Evolutionary conservation across 2,113 vertebrate species (phyloP).

Genomic region (Chaetodon trifascialis): DNA sequence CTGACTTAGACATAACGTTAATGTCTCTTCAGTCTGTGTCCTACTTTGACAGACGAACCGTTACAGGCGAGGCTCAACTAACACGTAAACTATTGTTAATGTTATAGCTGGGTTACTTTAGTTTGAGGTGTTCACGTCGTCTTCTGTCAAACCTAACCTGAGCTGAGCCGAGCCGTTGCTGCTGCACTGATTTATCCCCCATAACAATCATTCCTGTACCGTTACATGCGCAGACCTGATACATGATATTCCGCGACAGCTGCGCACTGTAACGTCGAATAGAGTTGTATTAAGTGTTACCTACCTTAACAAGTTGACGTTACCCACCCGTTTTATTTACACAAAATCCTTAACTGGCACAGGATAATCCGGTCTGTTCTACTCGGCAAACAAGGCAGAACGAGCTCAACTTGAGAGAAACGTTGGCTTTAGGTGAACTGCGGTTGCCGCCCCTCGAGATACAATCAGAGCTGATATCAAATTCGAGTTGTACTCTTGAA

Average conservation of each 20-base stretch:
- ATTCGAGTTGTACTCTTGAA: accelerated
- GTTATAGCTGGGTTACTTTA: too few relatives aligned
- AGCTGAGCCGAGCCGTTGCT: background rate
- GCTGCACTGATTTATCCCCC: background rate
- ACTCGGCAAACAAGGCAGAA: accelerated
- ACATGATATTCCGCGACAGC: background rate
- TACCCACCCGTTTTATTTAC: background rate
- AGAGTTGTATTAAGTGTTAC: background rate
- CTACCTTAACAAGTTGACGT: background rate
- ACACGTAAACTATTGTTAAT: too few relatives aligned
- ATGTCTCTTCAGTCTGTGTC: too few relatives aligned
- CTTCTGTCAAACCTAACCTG: background rate
- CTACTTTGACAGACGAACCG: background rate
- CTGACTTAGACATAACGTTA: background rate
- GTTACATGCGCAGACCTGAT: background rate
- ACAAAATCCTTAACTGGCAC: background rate
- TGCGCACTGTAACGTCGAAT: accelerated
- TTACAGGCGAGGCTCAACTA: too few relatives aligned
- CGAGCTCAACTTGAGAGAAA: accelerated
- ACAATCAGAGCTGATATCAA: too few relatives aligned
- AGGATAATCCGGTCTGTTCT: background rate
- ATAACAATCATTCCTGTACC: background rate
- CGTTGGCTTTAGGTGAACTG: background rate
- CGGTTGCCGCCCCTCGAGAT: accelerated
- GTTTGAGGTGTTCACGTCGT: too few relatives aligned